phyloP scores from a whole-genome alignment of 2,797 vertebrate species.

The Spinibarbus caldwelli region DNA sequence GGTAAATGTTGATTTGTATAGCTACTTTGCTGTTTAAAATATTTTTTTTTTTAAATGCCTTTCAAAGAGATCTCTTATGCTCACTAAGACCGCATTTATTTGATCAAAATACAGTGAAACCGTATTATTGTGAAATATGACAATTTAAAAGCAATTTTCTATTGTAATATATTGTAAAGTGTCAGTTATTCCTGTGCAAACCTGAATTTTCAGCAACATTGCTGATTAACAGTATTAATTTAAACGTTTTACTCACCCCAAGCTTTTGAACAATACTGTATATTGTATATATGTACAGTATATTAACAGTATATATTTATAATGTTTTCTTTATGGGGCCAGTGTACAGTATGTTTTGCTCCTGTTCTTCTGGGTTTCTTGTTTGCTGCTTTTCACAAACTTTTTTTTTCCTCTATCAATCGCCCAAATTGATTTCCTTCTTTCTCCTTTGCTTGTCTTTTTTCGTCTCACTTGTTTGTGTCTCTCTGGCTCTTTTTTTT shows the following conservation, averaged over 20 bases:
- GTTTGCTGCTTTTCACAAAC: not conserved
- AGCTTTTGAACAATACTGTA: not conserved
- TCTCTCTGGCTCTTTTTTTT: constrained; percentile 4
- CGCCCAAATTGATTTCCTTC: not conserved
- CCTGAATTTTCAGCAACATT: no score
- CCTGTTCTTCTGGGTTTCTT: constrained; percentile 13
- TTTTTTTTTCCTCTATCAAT: not conserved
- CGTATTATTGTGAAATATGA: not conserved
- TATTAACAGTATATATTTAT: not conserved
- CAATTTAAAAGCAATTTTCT: not conserved
- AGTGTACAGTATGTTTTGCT: not conserved
- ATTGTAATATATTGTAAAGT: no score
- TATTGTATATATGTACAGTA: not conserved
- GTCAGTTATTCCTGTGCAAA: no score
- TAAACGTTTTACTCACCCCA: not conserved
- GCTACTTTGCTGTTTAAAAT: not conserved
- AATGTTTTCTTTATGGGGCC: not conserved
- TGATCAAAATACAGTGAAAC: not conserved
- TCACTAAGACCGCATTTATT: not conserved
- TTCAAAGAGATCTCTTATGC: not conserved
- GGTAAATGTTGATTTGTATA: not conserved
- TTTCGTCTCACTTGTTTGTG: not conserved
- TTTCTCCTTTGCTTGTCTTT: not conserved
- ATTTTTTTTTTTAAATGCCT: not conserved
- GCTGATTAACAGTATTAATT: not conserved